Conservation (phyloP, 2,888 invertebrate genomes). For the Arge pagana region DNA sequence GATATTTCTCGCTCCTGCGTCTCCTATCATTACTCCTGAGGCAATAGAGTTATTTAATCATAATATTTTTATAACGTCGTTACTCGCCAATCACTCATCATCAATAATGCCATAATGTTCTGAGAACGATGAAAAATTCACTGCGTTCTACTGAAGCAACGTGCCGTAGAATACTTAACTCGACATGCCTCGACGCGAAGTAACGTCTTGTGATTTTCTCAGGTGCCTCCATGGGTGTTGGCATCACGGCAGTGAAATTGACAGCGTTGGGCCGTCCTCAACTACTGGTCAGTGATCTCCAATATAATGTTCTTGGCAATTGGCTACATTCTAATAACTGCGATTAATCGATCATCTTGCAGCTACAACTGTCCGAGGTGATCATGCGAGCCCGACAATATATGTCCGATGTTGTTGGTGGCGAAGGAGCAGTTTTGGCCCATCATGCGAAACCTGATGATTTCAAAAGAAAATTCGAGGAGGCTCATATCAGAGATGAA, state of each 20-base stretch:
- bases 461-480: conserved; percentile 80
- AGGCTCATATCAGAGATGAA: conserved; percentile 72
- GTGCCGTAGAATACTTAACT: background rate
- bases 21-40: too few species aligned
- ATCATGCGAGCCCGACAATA: conserved; percentile 94
- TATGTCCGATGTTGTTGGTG: conserved; percentile 89
- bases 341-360: conserved; percentile 43
- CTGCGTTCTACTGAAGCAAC: background rate
- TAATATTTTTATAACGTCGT: too few species aligned
- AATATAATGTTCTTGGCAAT: background rate
- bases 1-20: too few species aligned
- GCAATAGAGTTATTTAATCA: too few species aligned
- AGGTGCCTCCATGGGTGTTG: conserved; percentile 93
- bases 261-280: conserved; percentile 98
- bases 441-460: conserved; percentile 88
- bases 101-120: background rate
- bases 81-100: too few species aligned
- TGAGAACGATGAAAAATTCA: too few species aligned
- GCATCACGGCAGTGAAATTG: conserved; percentile 95
- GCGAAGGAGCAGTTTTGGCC: conserved; percentile 83
- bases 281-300: conserved; percentile 76
- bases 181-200: too few species aligned
- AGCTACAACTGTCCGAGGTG: conserved; percentile 97
- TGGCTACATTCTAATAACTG: background rate
- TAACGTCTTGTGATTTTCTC: conserved; percentile 50